A percentile compares a stretch with the other conserved stretches of the same genome.
Evolutionary conservation across 1,140 invertebrate genomes (phyloP).

Genomic region (Papilio dardanus): DNA sequence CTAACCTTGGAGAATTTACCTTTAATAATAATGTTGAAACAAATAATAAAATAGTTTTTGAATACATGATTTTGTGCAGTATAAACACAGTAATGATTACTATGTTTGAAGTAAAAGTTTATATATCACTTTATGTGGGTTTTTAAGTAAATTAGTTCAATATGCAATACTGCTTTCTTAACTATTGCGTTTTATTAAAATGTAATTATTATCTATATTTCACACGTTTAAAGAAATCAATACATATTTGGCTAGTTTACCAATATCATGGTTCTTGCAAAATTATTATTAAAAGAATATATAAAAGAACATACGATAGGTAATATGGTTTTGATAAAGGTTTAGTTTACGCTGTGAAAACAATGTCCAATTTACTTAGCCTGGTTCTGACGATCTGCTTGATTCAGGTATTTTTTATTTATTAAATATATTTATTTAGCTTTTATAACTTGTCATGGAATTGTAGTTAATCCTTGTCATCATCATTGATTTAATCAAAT

Average conservation of each 20-base stretch:
- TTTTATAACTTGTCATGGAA: background rate
- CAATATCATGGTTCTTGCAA: conserved; percentile 14
- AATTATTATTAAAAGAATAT: conserved; percentile 27
- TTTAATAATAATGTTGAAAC: conserved; percentile 28
- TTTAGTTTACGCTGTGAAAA: conserved; percentile 3
- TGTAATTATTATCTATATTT: conserved; percentile 32
- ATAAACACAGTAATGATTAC: conserved; percentile 12
- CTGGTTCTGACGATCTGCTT: conserved; percentile 1
- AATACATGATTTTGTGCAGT: conserved; percentile 21
- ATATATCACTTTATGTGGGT: conserved; percentile 28
- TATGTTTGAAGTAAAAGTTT: conserved; percentile 26
- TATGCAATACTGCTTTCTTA: conserved; percentile 17
- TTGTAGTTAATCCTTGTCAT: no score
- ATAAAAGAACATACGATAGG: conserved; percentile 12
- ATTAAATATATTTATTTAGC: no score
- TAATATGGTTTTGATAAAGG: background rate
- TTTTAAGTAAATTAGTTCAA: conserved; percentile 31
- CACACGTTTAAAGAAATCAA: background rate
- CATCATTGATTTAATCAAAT: no score
- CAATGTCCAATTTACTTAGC: background rate
- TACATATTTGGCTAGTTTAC: background rate
- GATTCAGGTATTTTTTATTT: conserved; percentile 29
- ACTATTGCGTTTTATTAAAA: conserved; percentile 13
- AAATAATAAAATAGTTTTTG: conserved; percentile 8
- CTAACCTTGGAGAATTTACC: conserved; percentile 8